Evolutionary conservation across 1,140 invertebrate species (phyloP), one percentile per base, ranked within the genome.

Genomic region (Saccostrea cuccullata): DNA sequence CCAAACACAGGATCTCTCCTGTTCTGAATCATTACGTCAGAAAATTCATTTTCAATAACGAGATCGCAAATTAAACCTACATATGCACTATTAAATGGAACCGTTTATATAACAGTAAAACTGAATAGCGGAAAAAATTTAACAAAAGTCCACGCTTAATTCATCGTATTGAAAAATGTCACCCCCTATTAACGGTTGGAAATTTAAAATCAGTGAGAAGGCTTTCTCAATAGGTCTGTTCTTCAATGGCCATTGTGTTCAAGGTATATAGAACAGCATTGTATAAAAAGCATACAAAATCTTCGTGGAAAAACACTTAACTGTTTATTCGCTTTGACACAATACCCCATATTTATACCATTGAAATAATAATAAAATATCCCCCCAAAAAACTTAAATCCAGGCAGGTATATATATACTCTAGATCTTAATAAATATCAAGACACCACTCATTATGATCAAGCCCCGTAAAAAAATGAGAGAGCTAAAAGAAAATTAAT

Each of bases 41-140:
- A 64, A 64, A 64, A 64, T 64, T 77, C 30, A 77, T 36, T 77
- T 77, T 77, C 70, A 77, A 77, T 77, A 77, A 77, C 26, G 70
- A 77, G 70, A 77, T 77, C 30, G 26, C 70, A 77, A 23, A 77
- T 77, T 77, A 77, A 73, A 77, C 23, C 26, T 36, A 47, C 2
- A 36, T 26, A 30, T 77, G 70, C 30, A 40, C 70, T 30, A 30
- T 77, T 77, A 77, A 77, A 77, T 12, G 15, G 70, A 77, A 13
- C 70, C 70, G 30, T 77, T 36, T 26, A 77, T 77, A 77, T 47
- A 47, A 47, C 47, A 77, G 2, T 26, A 30, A 12, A 36, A 15
- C 30, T 26, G 30, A 77, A 36, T 12, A 26, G 30, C 26, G 26
- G 9, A 36, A 26, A n/a, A 26, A 77, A 36, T 67, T 77, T 26